A percentile compares a stretch with the other conserved stretches of the same genome.
These are phyloP conservation scores for Channallabes apus DNA, from an alignment of 2,797 vertebrate genomes.

Conservation along the genomic window DNA sequence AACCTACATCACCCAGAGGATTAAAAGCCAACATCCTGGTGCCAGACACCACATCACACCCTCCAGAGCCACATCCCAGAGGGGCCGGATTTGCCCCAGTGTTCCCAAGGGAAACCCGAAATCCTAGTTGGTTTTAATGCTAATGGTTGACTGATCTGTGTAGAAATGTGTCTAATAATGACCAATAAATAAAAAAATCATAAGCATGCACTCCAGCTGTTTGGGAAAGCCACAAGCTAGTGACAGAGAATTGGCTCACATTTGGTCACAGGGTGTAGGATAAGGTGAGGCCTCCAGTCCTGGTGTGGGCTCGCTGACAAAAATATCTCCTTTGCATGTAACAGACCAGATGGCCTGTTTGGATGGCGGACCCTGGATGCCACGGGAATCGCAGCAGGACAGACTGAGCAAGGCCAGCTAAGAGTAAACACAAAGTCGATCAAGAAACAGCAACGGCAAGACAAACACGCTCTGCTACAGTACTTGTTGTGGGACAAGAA, in stretches of 20 bases:
- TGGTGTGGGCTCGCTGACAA: conserved; percentile 87
- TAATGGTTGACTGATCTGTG: too few species aligned
- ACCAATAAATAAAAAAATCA: too few species aligned
- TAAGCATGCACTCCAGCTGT: neutral
- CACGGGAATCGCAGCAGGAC: conserved; percentile 89
- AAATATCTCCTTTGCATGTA: conserved; percentile 96
- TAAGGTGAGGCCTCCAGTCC: conserved; percentile 81
- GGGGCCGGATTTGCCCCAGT: too few species aligned
- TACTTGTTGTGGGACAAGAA: neutral
- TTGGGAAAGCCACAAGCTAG: neutral
- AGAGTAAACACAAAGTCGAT: conserved; percentile 21
- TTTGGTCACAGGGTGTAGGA: conserved; percentile 87
- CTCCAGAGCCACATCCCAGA: too few species aligned
- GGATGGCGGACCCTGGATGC: conserved; percentile 85
- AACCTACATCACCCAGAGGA: too few species aligned
- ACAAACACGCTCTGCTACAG: neutral
- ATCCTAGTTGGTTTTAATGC: too few species aligned
- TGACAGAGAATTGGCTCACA: conserved; percentile 74
- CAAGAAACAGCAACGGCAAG: conserved; percentile 18
- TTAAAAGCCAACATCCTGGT: too few species aligned
- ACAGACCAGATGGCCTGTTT: conserved; percentile 93
- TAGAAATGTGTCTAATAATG: too few species aligned
- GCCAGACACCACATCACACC: too few species aligned
- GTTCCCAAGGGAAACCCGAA: too few species aligned
- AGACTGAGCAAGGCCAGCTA: conserved; percentile 88